Evolutionary conservation across 2,797 vertebrate genomes (phyloP), one percentile per base, ranked within the genome.

Genomic region (Petrocephalus schoutedeni): DNA sequence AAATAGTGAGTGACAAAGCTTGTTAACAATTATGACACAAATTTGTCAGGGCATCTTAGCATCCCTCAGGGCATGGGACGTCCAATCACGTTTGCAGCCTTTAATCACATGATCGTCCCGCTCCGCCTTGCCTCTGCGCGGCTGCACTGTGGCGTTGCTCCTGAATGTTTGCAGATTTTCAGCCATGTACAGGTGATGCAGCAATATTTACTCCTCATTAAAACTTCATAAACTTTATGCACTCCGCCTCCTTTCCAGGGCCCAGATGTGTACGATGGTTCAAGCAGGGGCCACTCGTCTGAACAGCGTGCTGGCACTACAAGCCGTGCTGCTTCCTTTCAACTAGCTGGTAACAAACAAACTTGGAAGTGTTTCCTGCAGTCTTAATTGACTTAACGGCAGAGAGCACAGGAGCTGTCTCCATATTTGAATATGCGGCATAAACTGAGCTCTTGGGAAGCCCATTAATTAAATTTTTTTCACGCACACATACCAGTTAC

Each of bases 331-430:
- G 89, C 91, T 94, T 94, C 93, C 93, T 93, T 91, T 84, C 84
- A 90, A 90, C 90, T 94, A 94, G 94, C 94, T 92, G 91, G 88
- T 94, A 93, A 90, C 93, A 95, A 95, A 94, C 92, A 91, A 93
- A 93, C 90, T 85, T 59, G 58, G 8, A 7, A 59, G 36, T 58
- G 77, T 87, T 88, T 19, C 77, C 74, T 87, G 41, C 90, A 53
- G 67, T n/a, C 90, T 91, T 92, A 92, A 93, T 93, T 91, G 90
- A 92, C 91, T 92, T 93, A 94, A 93, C 92, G 92, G 91, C 90
- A 90, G 90, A 91, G 87, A 87, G 89, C 82, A 86, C 74, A 88
- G 87, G 89, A 87, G 87, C 36, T 51, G 85, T 59, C 54, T 71
- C 57, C 56, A 83, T 87, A 85, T 84, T 51, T 85, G 84, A 74